Base-by-base conservation (phyloP, 1,140 invertebrate genomes). In the Sycobia sp. region DNA sequence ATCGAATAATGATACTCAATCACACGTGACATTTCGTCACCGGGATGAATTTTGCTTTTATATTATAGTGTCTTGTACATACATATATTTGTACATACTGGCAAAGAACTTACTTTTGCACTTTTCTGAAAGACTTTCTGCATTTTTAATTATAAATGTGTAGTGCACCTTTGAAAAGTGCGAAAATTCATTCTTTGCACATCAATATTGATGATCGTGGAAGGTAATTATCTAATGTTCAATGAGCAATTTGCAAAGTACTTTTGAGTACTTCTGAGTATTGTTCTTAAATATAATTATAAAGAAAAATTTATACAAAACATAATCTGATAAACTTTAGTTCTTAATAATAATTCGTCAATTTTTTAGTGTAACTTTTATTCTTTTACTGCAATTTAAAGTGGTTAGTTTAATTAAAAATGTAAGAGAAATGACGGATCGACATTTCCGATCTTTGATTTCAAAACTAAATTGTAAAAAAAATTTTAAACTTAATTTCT, bases 11-110 rank as follows among this genome's bases (percentile, higher is more conserved):
- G 60, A 54, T 62, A 62, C 51, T 62, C 60, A 62, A 10, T 32
- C 18, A 11, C 11, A 25, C 34, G 58, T 29, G 49, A 61, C 27
- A 23, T n/a, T 39, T 46, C 10, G 39, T 61, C 39, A 41, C 34
- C 41, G 34, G 60, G 34, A n/a, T 47, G 54, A 54, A 46, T 36
- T 51, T 38, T 62, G 65, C 67, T 62, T 67, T 69, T 69, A 61
- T 63, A 70, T 59, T 43, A 66, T 63, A 63, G 14, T 57, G 51
- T 22, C 32, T 25, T 72, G 70, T 72, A 72, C 63, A 72, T 72
- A 72, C 23, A 56, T 64, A 39, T 63, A 57, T 47, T 41, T 61
- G 66, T 64, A 64, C 46, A 64, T 64, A 53, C 4, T 36, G 16
- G 25, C 36, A 51, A 57, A 57, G 54, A 58, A 57, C 22, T 51